Base-by-base conservation (phyloP, 2,888 invertebrate species). In the Spatulosminthurus flaviceps region DNA sequence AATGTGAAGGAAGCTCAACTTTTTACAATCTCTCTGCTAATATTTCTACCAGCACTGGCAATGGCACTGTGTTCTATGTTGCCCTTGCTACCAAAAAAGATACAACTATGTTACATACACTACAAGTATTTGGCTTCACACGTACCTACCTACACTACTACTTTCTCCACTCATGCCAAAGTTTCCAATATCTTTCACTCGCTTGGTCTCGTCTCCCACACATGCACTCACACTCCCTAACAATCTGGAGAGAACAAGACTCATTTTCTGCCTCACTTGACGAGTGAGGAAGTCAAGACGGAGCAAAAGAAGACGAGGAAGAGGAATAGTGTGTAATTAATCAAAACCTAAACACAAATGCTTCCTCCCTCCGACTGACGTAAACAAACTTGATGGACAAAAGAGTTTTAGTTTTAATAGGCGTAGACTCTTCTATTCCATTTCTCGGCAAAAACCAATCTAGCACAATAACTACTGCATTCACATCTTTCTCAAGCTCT, bases 341-440 rank as follows among this genome's bases (percentile, higher is more conserved):
- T 75, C 75, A 75, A 75, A 34, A 75, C 64, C 75, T 75, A 61
- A 75, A 75, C 75, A 75, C 75, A 75, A 75, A 75, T 75, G 41
- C 75, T 75, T 66, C 29, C 61, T 42, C 43, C 42, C 22, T 41
- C 42, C 28, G 1, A 67, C 75, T 75, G 75, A 75, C 75, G 64
- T 75, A 75, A 75, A 75, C 75, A 75, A 75, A 75, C 75, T 75
- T 75, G 66, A 26, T 75, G 75, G 75, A 75, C 75, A 64, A 75
- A 64, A 75, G 75, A 75, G 75, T 75, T 66, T 61, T 61, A 75
- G 64, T 64, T 75, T 75, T 75, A 29, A 75, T 74, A 61, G 74
- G 51, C 51, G 72, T 51, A 5, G 51, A 2, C 19, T 5, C 2
- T 19, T 51, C 19, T 13, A 5, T 16, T 13, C 51, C 16, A 5